These are phyloP conservation scores for Montipora cactus DNA, from an alignment of 64 coral and sea anemone species.

Conservation along the genomic window DNA sequence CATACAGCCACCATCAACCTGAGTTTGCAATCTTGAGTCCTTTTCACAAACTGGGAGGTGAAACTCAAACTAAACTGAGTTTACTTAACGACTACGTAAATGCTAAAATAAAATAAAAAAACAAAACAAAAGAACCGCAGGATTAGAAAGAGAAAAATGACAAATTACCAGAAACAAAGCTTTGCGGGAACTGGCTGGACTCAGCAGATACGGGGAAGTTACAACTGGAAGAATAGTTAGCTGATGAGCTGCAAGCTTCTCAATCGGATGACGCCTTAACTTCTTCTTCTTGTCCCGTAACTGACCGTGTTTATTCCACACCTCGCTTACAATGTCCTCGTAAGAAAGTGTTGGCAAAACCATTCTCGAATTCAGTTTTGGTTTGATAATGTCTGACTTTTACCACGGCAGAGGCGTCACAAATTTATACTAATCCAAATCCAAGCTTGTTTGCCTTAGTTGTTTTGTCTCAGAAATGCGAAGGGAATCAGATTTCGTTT, in stretches of 20 bases:
- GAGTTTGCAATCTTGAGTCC: too few species aligned
- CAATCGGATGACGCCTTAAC: neutral
- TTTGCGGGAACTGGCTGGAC: neutral
- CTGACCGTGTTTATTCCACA: neutral
- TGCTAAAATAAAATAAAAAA: too few species aligned
- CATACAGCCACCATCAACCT: too few species aligned
- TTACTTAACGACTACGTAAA: too few species aligned
- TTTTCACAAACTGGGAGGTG: too few species aligned
- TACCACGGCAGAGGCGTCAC: neutral
- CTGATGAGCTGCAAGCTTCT: constrained; percentile 13
- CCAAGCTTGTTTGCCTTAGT: neutral
- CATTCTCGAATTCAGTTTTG: neutral
- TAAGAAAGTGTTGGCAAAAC: neutral
- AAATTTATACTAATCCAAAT: neutral
- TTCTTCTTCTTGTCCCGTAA: constrained; percentile 8
- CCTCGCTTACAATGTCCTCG: neutral
- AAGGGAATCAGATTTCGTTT: neutral
- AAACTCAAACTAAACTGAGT: too few species aligned
- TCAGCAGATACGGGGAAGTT: neutral
- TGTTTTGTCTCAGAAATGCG: too few species aligned
- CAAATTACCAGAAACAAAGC: neutral
- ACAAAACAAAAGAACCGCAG: neutral
- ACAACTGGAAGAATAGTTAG: neutral
- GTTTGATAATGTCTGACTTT: neutral
- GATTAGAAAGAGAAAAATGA: neutral